These are phyloP conservation scores for Butorides virescens DNA, from an alignment of 2,113 vertebrate genomes.

Conservation along the genomic window DNA sequence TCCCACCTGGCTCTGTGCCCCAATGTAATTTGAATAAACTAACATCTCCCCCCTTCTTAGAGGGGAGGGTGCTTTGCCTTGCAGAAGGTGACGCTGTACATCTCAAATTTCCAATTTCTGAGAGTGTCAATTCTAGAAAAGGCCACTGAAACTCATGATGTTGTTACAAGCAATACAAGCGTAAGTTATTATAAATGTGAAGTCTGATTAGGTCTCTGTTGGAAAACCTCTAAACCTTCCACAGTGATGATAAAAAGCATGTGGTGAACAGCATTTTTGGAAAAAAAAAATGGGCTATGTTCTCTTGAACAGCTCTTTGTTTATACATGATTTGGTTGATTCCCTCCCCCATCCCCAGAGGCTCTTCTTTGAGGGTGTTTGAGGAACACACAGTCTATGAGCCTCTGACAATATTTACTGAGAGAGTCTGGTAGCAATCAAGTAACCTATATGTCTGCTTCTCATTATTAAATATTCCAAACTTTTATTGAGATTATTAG, in stretches of 20 bases:
- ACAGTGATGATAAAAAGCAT: not conserved
- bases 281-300: not conserved
- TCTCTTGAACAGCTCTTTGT: not conserved
- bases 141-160: not conserved
- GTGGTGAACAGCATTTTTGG: not conserved
- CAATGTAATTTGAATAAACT: not conserved
- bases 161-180: not conserved
- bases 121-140: not conserved
- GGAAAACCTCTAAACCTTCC: slow-evolving; percentile 10
- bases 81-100: not conserved
- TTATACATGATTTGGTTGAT: not conserved
- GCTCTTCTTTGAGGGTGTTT: slow-evolving; percentile 4
- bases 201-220: not conserved
- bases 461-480: slow-evolving; percentile 49
- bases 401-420: slow-evolving; percentile 2
- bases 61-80: not conserved
- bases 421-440: slow-evolving; percentile 17
- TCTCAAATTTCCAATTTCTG: not conserved
- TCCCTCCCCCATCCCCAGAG: not conserved
- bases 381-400: not conserved
- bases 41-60: not conserved
- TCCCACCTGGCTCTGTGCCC: not conserved
- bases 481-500: slow-evolving; percentile 54
- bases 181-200: not conserved
- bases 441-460: slow-evolving; percentile 14